A percentile compares a stretch with the other conserved stretches of the same genome.
These are phyloP conservation scores for Aphelinus certus DNA, from an alignment of 1,140 invertebrate genomes.

Conservation along the genomic window DNA sequence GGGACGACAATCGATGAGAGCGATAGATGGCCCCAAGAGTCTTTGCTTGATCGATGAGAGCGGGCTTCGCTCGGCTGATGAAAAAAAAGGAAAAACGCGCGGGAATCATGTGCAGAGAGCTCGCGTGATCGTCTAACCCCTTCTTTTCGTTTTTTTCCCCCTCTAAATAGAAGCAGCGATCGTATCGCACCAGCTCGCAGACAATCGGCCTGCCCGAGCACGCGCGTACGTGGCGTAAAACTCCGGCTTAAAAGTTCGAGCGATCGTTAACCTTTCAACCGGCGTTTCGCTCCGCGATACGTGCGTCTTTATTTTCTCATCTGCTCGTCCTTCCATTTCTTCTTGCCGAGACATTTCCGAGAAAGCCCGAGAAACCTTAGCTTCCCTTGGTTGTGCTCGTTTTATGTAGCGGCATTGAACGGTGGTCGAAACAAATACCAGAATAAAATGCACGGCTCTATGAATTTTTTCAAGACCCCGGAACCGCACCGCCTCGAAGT, in stretches of 20 bases:
- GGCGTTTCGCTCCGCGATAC: not conserved
- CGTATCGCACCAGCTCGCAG: not conserved
- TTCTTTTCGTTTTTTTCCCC: no score
- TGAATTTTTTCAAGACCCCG: no score
- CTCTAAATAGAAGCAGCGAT: not conserved
- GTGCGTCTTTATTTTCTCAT: no score
- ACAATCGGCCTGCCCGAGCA: not conserved
- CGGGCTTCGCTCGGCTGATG: not conserved
- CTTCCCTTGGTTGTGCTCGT: no score
- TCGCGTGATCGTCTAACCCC: not conserved
- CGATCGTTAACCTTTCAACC: conserved; percentile 15
- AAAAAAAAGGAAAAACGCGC: conserved; percentile 16
- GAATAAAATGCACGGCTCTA: no score
- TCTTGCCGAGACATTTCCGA: no score
- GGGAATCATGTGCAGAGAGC: not conserved
- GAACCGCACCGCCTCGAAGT: no score
- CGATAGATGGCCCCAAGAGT: not conserved
- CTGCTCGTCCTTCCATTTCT: no score
- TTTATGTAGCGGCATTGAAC: no score
- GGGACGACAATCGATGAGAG: conserved; percentile 7
- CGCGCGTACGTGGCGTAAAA: not conserved
- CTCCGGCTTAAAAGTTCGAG: not conserved
- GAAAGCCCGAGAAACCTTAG: no score
- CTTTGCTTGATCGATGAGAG: conserved; percentile 9
- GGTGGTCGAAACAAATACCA: no score